Evolutionary conservation across 2,113 vertebrate genomes (phyloP), one percentile per base, ranked within the genome.

Genomic region (Lamprotornis superbus): DNA sequence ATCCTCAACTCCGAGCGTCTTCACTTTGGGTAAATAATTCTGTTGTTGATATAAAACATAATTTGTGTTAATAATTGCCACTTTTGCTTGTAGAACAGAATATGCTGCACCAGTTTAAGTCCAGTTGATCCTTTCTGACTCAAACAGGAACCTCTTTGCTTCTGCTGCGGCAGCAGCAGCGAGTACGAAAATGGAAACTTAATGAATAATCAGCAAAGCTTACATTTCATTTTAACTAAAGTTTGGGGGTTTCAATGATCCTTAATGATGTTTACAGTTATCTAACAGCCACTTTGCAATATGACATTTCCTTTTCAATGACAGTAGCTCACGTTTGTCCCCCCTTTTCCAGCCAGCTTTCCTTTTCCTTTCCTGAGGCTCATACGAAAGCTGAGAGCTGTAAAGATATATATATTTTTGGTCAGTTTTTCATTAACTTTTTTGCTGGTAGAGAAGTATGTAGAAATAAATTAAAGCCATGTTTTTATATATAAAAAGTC

Each of bases 401-500:
- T 98, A 98, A 98, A 98, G 97, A 97, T 97, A 97, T 96, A 97
- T 97, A 98, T 98, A 97, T 98, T 97, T 97, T 93, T 97, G 96
- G 98, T 98, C 97, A 95, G 94, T 97, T 98, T 98, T 98, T 96
- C 97, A 97, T 97, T 97, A 97, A 97, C 96, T 95, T 95, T 91
- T 97, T 97, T 97, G 97, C 97, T 97, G 97, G 97, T 98, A 97
- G 98, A 97, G 94, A 86, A 98, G 95, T 96, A 95, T 79, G 97
- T 98, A 97, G 97, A 98, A 98, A 97, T 96, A 97, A 98, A 97
- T 98, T 98, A 98, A 97, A 98, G 98, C 98, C 97, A 98, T 98
- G 97, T 98, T 98, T 97, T 98, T 98, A 97, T 98, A 98, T 97
- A 93, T 94, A 92, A 97, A 94, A 94, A 97, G 98, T 98, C 97